phyloP scores from a whole-genome alignment of 2,113 vertebrate species.

The Ariopsis seemanni region DNA sequence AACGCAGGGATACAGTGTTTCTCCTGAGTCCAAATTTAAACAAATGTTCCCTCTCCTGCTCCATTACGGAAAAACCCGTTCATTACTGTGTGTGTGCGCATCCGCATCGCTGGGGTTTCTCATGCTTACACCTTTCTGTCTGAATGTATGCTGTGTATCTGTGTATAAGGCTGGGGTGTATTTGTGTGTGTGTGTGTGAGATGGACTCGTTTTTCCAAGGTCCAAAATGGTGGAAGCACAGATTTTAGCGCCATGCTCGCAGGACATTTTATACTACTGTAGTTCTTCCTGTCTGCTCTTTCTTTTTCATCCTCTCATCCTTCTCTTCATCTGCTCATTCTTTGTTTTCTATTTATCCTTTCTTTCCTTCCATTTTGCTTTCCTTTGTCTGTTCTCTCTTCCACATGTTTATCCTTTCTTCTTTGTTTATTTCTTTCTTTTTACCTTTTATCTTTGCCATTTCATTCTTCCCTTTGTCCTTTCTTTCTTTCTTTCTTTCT shows the following conservation, averaged over 20 bases:
- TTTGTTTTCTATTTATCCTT: too few species aligned
- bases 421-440: neutral
- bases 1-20: constrained; percentile 31
- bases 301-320: neutral
- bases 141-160: neutral
- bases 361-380: neutral
- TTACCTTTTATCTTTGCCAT: neutral
- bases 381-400: neutral
- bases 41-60: constrained; percentile 53
- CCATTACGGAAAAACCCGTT: constrained; percentile 39
- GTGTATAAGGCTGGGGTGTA: neutral
- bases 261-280: neutral
- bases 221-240: neutral
- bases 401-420: neutral
- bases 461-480: neutral
- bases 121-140: neutral
- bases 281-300: neutral
- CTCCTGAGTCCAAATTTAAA: constrained; percentile 50
- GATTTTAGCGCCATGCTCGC: neutral
- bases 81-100: constrained; percentile 9
- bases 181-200: neutral
- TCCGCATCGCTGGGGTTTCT: neutral
- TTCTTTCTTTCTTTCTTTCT: neutral
- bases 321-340: neutral
- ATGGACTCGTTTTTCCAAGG: neutral